Evolutionary conservation across 2,888 invertebrate genomes (phyloP).

Genomic region (Meloe dianella): DNA sequence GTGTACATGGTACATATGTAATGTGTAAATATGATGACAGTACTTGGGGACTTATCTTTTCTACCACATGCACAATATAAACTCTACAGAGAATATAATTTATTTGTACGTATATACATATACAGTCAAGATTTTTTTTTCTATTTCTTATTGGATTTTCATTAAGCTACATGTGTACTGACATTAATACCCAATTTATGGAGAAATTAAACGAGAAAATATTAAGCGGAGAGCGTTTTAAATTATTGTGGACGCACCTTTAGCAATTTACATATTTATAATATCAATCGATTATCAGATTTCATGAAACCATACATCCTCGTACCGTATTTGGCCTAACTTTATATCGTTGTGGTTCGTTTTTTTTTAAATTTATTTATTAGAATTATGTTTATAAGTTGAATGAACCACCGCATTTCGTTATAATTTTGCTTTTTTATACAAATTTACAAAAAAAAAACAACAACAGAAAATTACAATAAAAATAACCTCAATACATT

Average conservation of each 20-base stretch:
- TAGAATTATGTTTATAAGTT: background rate
- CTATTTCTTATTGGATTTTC: too few relatives aligned
- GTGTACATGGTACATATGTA: background rate
- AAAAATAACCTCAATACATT: conserved; percentile 1
- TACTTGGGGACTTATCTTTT: background rate
- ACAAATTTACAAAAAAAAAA: too few relatives aligned
- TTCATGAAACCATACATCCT: background rate
- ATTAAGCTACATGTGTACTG: too few relatives aligned
- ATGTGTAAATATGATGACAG: conserved; percentile 1
- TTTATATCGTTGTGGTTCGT: background rate
- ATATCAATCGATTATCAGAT: conserved; percentile 1
- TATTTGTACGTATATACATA: background rate
- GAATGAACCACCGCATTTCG: too few relatives aligned
- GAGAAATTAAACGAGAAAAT: too few relatives aligned
- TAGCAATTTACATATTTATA: background rate
- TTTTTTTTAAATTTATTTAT: background rate
- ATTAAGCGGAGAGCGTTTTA: too few relatives aligned
- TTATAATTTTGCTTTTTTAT: too few relatives aligned
- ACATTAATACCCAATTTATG: too few relatives aligned
- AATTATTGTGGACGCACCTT: too few relatives aligned
- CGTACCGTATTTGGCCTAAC: background rate
- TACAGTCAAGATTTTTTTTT: background rate
- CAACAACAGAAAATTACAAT: background rate
- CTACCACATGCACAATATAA: background rate
- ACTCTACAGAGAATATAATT: background rate